Conservation (phyloP, 92 coral and sea anemone genomes). For the Porites cylindrica region DNA sequence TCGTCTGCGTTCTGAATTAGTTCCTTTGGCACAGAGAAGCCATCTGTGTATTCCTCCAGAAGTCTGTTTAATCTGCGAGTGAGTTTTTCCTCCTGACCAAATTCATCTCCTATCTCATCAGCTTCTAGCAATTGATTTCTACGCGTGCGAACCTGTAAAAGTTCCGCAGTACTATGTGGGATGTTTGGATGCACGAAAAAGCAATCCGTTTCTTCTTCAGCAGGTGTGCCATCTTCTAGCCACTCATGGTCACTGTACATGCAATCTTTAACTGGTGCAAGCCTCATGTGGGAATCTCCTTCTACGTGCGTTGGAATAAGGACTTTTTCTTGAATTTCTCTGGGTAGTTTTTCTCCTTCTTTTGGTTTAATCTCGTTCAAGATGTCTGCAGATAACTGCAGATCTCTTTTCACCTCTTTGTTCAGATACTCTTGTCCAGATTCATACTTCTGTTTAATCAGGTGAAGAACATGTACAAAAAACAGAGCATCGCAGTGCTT, state of each 20-base stretch:
- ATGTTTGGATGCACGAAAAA: conserved; percentile 68
- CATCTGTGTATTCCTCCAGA: conserved; percentile 89
- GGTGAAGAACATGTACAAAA: conserved; percentile 26
- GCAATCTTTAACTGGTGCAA: too few relatives aligned
- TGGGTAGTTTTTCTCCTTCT: conserved; percentile 3
- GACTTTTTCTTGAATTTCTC: conserved; percentile 24
- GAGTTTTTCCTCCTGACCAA: conserved; percentile 28
- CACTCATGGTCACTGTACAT: conserved; percentile 4
- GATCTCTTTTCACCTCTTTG: conserved; percentile 43
- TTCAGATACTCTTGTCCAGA: not conserved
- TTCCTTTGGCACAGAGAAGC: conserved; percentile 87
- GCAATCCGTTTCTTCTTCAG: conserved; percentile 48
- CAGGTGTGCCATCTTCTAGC: conserved; percentile 43
- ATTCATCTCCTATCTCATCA: too few relatives aligned
- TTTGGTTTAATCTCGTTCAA: conserved; percentile 14
- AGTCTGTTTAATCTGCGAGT: conserved; percentile 75
- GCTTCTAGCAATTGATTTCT: too few relatives aligned
- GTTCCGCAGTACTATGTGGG: conserved; percentile 64
- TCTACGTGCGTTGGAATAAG: conserved; percentile 48
- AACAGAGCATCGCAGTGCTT: conserved; percentile 8
- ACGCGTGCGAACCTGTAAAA: too few relatives aligned
- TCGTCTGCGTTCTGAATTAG: conserved; percentile 94
- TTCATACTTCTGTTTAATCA: conserved; percentile 46
- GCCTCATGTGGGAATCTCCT: too few relatives aligned
- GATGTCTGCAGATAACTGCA: conserved; percentile 40